These are phyloP conservation scores for Xerus inauris DNA, from an alignment of 2,113 vertebrate genomes.

Conservation along the genomic window DNA sequence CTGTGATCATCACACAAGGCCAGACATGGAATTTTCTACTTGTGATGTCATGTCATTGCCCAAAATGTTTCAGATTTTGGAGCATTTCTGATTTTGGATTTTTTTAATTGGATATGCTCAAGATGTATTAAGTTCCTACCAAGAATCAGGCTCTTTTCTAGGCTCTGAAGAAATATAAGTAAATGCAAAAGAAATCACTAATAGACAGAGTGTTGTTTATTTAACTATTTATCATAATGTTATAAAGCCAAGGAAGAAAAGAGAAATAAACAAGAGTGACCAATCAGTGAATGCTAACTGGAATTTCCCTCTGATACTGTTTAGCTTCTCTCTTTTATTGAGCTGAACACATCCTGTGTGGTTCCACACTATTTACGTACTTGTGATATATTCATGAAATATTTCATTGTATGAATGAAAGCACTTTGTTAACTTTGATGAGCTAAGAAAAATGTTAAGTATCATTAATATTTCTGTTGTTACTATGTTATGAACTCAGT, in stretches of 20 bases:
- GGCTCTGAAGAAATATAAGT: neutral
- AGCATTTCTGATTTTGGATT: neutral
- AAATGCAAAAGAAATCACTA: neutral
- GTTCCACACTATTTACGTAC: neutral
- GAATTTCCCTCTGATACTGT: neutral
- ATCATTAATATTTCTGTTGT: constrained; percentile 9
- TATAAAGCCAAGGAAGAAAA: neutral
- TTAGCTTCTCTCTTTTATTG: neutral
- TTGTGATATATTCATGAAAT: neutral
- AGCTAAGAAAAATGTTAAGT: neutral
- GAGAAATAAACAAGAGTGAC: neutral
- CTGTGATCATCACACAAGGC: neutral
- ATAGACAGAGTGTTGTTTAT: neutral
- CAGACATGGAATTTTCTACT: neutral
- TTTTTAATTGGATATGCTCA: neutral
- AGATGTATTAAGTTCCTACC: neutral
- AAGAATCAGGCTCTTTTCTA: neutral
- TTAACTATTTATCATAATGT: constrained; percentile 24
- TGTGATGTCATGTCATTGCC: neutral
- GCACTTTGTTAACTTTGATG: neutral
- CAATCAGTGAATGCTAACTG: neutral
- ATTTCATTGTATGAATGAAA: constrained; percentile 7
- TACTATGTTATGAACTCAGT: constrained; percentile 1
- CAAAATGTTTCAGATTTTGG: neutral
- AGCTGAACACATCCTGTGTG: neutral